Conservation (phyloP, 2,797 vertebrate species). For the Melanotaenia trifasciata region DNA sequence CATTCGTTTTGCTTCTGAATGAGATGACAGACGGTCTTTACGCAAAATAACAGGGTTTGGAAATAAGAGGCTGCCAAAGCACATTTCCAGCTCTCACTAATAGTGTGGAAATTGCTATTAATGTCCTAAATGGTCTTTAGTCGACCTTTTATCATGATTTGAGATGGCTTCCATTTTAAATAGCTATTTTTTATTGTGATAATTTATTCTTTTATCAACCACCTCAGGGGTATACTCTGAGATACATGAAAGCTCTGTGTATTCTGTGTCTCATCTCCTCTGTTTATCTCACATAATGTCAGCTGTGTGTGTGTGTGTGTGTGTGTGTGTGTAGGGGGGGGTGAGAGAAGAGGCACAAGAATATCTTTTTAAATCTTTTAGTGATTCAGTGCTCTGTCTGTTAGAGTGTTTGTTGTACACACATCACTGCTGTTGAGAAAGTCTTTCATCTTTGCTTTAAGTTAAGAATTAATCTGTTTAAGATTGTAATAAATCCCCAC, state of each 20-base stretch:
- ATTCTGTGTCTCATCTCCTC: slow-evolving; percentile 61
- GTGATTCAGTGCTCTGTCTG: slow-evolving; percentile 25
- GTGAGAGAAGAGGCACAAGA: slow-evolving; percentile 37
- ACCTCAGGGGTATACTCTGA: slow-evolving; percentile 77
- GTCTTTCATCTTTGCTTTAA: slow-evolving; percentile 28
- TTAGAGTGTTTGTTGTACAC: slow-evolving; percentile 11
- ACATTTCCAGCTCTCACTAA: slow-evolving; percentile 89
- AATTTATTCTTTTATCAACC: slow-evolving; percentile 90
- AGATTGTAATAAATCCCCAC: neutral
- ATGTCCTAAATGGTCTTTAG: slow-evolving; percentile 96
- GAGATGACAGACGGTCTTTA: slow-evolving; percentile 96
- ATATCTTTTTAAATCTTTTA: slow-evolving; percentile 42
- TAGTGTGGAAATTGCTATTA: slow-evolving; percentile 96
- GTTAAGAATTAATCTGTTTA: slow-evolving; percentile 11
- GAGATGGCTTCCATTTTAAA: slow-evolving; percentile 88
- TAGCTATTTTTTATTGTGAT: slow-evolving; percentile 86
- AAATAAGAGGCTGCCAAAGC: slow-evolving; percentile 97
- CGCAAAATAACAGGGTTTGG: slow-evolving; percentile 97
- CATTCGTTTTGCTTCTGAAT: slow-evolving; percentile 78
- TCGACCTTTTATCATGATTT: slow-evolving; percentile 89
- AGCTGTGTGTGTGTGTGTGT: neutral
- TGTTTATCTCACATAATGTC: slow-evolving; percentile 65
- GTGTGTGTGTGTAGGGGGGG: slow-evolving; percentile 5
- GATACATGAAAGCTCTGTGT: slow-evolving; percentile 70
- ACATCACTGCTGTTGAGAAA: slow-evolving; percentile 10